phyloP scores from a whole-genome alignment of 2,113 vertebrate genomes.

The Anhinga rufa region DNA sequence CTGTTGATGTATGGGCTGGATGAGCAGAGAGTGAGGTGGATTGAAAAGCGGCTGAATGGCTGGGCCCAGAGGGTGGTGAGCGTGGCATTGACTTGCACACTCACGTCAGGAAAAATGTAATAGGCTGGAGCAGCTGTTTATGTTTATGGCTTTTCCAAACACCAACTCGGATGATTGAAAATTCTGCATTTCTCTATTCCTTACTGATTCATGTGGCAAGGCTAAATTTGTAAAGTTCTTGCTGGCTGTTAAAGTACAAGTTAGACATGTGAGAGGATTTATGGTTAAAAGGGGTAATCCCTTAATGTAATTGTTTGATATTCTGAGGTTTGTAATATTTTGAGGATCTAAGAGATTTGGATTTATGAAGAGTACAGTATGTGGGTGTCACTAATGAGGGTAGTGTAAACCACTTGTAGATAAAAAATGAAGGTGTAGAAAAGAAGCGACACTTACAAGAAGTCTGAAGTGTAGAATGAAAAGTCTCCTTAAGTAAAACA shows the following conservation, averaged over 20 bases:
- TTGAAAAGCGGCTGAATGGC: neutral
- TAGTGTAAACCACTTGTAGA: neutral
- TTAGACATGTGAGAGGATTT: accelerated
- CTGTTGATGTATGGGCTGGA: neutral
- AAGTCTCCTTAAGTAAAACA: neutral
- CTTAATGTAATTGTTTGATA: neutral
- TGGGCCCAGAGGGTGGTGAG: neutral
- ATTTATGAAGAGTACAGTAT: accelerated
- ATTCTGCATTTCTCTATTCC: neutral
- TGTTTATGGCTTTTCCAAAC: neutral
- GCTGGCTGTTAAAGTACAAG: neutral
- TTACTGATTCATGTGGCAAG: neutral
- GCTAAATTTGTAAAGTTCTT: neutral
- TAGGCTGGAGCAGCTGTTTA: neutral
- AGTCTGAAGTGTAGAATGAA: neutral
- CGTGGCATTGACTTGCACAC: neutral
- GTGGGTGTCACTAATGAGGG: neutral
- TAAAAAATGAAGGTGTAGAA: neutral
- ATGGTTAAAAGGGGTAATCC: neutral
- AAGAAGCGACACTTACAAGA: neutral
- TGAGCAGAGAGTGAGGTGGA: neutral
- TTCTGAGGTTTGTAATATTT: neutral
- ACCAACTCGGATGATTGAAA: neutral
- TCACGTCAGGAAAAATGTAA: neutral
- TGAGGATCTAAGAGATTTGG: neutral